These are phyloP conservation scores for Jacana jacana DNA, from an alignment of 2,113 vertebrate genomes.

Conservation along the genomic window DNA sequence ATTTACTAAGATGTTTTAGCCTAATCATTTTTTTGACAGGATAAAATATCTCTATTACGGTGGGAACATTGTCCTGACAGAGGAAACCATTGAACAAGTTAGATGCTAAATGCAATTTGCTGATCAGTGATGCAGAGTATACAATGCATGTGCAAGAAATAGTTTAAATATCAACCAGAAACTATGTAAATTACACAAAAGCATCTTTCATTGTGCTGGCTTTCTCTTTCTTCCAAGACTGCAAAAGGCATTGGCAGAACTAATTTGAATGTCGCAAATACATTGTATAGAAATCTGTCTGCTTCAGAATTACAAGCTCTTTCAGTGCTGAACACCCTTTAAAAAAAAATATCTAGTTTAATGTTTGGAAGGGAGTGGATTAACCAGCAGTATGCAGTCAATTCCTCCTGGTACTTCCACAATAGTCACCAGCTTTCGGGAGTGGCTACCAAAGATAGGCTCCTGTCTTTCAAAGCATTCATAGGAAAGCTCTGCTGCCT, in stretches of 20 bases:
- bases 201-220: slow-evolving; percentile 19
- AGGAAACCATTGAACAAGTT: slow-evolving; percentile 53
- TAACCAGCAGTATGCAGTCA: neutral
- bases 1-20: slow-evolving; percentile 56
- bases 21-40: slow-evolving; percentile 59
- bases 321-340: neutral
- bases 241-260: neutral
- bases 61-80: slow-evolving; percentile 40
- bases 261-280: neutral
- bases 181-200: slow-evolving; percentile 40
- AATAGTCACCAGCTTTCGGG: neutral
- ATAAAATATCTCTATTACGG: slow-evolving; percentile 60
- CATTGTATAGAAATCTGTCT: neutral
- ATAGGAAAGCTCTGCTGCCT: neutral
- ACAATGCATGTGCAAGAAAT: slow-evolving; percentile 31
- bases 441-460: neutral
- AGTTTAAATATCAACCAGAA: slow-evolving; percentile 57
- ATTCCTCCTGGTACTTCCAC: neutral
- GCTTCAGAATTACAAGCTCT: neutral
- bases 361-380: neutral
- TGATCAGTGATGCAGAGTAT: neutral
- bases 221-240: slow-evolving; percentile 7
- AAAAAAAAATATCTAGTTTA: neutral
- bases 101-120: slow-evolving; percentile 43
- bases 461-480: neutral